Base-by-base conservation (phyloP, 2,797 vertebrate genomes). In the Galaxias olidus region DNA sequence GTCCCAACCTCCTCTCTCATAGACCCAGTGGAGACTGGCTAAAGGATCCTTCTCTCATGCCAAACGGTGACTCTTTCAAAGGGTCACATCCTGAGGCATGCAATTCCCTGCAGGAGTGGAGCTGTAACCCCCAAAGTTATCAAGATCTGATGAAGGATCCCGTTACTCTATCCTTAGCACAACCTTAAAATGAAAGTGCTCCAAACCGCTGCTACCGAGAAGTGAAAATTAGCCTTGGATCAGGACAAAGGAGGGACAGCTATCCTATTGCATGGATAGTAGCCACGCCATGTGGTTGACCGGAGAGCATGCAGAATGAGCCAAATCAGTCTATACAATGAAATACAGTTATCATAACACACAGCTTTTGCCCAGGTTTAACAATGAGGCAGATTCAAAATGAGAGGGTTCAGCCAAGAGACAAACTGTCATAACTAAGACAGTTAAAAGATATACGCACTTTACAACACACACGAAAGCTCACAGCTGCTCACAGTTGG, bases 381-480 rank as follows among this genome's bases (percentile, higher is more conserved):
- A 90, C 84, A 88, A 85, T 81, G 75, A 85, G 82, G 77, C 64
- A 13, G 78, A 87, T 84, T 82, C 70, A 83, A 78, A 75, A 59
- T 66, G 68, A 53, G 75, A 82, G 60, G 64, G 66, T 81, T 78
- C 79, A 79, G 76, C 67, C 82, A 85, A 81, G 71, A 78, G 71
- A 81, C 79, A 45, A 84, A 80, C 84, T 76, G 73, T 81, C 75
- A 80, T 69, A 63, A 51, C 72, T 73, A 49, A 84, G 79, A 68
- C 65, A 56, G 20, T 74, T 60, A 79, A 45, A 74, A 76, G 72
- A 76, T 72, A 83, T 59, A 64, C 61, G 75, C 70, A 76, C 72
- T 77, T 72, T 84, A 66, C 8, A 19, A 42, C 12, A 13, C 20
- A 9, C 2, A 11, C 4, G 68, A 75, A 30, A 74, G 58, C 74